These are phyloP conservation scores for Rafetus swinhoei DNA, from an alignment of 2,113 vertebrate species.

Conservation along the genomic window DNA sequence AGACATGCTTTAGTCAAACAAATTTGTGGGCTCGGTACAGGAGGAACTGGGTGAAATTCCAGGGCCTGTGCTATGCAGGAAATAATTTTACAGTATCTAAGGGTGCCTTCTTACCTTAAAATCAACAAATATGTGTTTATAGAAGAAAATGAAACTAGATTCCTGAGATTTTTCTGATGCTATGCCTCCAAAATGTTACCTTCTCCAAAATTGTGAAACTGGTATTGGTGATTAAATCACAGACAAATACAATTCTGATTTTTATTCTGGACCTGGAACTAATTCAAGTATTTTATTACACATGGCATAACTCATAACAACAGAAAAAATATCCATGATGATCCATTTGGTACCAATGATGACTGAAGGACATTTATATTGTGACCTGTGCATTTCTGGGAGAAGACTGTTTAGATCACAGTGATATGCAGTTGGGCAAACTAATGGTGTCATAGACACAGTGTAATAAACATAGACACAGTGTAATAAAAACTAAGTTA, in stretches of 20 bases:
- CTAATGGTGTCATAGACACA: slow-evolving; percentile 42
- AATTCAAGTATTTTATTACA: slow-evolving; percentile 13
- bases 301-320: background rate
- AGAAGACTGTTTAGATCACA: background rate
- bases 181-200: background rate
- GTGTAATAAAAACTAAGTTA: slow-evolving; percentile 61
- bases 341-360: background rate
- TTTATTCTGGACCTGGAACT: background rate
- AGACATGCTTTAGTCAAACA: background rate
- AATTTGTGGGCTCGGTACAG: background rate
- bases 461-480: slow-evolving; percentile 15
- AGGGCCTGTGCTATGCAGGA: background rate
- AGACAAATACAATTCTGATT: slow-evolving; percentile 1
- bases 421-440: slow-evolving; percentile 21
- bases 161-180: background rate
- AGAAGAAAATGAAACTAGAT: background rate
- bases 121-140: background rate
- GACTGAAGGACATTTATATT: background rate
- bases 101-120: background rate
- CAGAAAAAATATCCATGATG: slow-evolving; percentile 24
- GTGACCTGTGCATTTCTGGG: slow-evolving; percentile 3
- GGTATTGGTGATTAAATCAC: background rate
- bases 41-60: background rate
- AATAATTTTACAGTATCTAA: background rate
- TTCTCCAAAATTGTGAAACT: background rate